phyloP scores from a whole-genome alignment of 2,797 vertebrate genomes.

The Arnoldichthys spilopterus region DNA sequence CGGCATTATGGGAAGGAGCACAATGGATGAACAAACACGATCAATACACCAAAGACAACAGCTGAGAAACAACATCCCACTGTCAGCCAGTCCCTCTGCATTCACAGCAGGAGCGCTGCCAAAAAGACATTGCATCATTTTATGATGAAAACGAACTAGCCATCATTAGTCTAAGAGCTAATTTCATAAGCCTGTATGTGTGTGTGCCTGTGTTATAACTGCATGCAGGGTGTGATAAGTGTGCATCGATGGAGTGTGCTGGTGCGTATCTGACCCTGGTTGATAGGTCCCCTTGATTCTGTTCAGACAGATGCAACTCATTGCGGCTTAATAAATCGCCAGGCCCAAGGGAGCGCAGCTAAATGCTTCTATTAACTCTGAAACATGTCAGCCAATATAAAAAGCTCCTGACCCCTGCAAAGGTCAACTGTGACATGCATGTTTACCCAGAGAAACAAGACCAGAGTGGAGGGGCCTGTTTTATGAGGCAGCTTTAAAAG shows the following conservation, averaged over 20 bases:
- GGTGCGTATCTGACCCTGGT: slow-evolving; percentile 71
- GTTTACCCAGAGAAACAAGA: slow-evolving; percentile 85
- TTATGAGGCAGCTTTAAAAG: slow-evolving; percentile 78
- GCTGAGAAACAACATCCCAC: slow-evolving; percentile 63
- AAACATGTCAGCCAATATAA: slow-evolving; percentile 89
- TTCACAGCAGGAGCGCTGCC: slow-evolving; percentile 28
- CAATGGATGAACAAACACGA: slow-evolving; percentile 77
- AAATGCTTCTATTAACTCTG: slow-evolving; percentile 89
- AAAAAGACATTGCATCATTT: slow-evolving; percentile 36
- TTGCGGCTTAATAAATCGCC: slow-evolving; percentile 85
- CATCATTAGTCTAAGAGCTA: slow-evolving; percentile 26
- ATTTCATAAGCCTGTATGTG: slow-evolving; percentile 32
- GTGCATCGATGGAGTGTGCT: slow-evolving; percentile 60
- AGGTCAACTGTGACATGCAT: slow-evolving; percentile 87
- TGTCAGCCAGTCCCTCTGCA: slow-evolving; percentile 16
- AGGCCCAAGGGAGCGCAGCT: slow-evolving; percentile 79
- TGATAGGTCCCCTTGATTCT: slow-evolving; percentile 78
- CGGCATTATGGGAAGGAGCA: slow-evolving; percentile 81
- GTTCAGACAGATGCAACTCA: slow-evolving; percentile 85
- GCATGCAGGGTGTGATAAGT: slow-evolving; percentile 21
- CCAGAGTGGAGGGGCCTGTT: slow-evolving; percentile 79
- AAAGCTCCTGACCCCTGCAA: slow-evolving; percentile 83
- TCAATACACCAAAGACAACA: slow-evolving; percentile 77
- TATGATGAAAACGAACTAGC: slow-evolving; percentile 34
- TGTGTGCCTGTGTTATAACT: slow-evolving; percentile 34